phyloP scores from a whole-genome alignment of 1,140 invertebrate genomes.

The Rhagoletis zephyria region DNA sequence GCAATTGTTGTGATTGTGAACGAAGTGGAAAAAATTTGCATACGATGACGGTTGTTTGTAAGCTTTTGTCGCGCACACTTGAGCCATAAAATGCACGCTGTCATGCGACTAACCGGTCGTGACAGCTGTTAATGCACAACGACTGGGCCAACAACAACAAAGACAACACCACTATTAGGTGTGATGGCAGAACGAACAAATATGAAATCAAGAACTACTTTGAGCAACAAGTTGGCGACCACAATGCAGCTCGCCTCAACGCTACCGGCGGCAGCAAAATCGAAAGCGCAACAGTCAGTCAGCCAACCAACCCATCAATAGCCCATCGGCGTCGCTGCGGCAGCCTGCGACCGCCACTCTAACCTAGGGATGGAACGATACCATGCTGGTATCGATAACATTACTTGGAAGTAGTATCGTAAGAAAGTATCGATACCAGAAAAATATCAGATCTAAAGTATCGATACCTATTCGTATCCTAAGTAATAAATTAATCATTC shows the following conservation, averaged over 20 bases:
- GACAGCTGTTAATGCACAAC: constrained; percentile 47
- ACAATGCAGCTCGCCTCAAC: constrained; percentile 7
- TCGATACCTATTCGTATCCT: too few relatives aligned
- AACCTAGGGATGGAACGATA: too few relatives aligned
- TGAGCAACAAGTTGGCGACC: constrained; percentile 33
- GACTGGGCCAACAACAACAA: constrained; percentile 17
- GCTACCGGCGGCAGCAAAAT: background rate
- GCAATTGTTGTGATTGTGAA: constrained; percentile 24
- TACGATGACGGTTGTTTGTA: constrained; percentile 42
- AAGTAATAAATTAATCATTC: too few relatives aligned
- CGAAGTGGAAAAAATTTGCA: constrained; percentile 19
- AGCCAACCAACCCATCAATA: constrained; percentile 3
- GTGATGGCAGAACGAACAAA: constrained; percentile 9
- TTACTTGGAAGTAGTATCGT: too few relatives aligned
- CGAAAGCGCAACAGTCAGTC: background rate
- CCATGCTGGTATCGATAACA: too few relatives aligned
- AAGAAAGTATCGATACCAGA: too few relatives aligned
- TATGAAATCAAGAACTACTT: constrained; percentile 48
- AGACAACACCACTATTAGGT: background rate
- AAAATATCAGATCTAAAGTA: too few relatives aligned
- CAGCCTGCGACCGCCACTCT: background rate
- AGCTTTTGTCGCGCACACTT: constrained; percentile 44
- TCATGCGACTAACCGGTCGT: constrained; percentile 48
- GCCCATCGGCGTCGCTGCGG: background rate
- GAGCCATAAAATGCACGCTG: constrained; percentile 43